A percentile compares a stretch with the other conserved stretches of the same genome.
These are phyloP conservation scores for Anthopleura xanthogrammica DNA, from an alignment of 92 coral and sea anemone species.

Conservation along the genomic window DNA sequence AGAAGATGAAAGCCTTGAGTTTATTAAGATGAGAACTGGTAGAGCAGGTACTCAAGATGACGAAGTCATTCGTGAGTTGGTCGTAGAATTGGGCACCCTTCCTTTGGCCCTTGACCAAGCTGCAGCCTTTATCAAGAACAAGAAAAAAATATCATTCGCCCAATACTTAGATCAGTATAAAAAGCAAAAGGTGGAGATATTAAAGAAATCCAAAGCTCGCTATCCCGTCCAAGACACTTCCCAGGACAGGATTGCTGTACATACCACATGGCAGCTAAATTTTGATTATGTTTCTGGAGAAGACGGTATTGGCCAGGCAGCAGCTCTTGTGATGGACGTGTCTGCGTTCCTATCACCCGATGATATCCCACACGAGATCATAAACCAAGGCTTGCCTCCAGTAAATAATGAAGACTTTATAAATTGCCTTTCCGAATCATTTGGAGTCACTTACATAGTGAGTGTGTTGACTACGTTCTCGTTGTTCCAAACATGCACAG, in stretches of 20 bases:
- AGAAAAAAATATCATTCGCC: constrained; percentile 31
- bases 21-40: constrained; percentile 40
- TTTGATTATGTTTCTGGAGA: constrained; percentile 28
- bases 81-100: constrained; percentile 68
- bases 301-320: constrained; percentile 2
- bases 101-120: constrained; percentile 56
- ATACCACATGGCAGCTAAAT: constrained; percentile 81
- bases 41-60: constrained; percentile 22
- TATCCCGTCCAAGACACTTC: constrained; percentile 55
- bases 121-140: constrained; percentile 54
- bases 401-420: constrained; percentile 37
- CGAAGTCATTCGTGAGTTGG: constrained; percentile 30
- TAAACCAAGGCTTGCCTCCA: constrained; percentile 64
- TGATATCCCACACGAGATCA: constrained; percentile 45
- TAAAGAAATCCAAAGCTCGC: constrained; percentile 53
- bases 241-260: constrained; percentile 50
- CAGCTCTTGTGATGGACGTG: constrained; percentile 56
- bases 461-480: constrained; percentile 80
- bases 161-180: constrained; percentile 53
- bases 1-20: constrained; percentile 51
- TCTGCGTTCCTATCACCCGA: constrained; percentile 60
- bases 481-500: constrained; percentile 59
- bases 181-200: constrained; percentile 42
- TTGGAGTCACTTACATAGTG: constrained; percentile 52
- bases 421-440: constrained; percentile 20